Evolutionary conservation across 30 jellyfish, hydroid and myxozoan genomes (phyloP).

Genomic region (Aurelia sp.): DNA sequence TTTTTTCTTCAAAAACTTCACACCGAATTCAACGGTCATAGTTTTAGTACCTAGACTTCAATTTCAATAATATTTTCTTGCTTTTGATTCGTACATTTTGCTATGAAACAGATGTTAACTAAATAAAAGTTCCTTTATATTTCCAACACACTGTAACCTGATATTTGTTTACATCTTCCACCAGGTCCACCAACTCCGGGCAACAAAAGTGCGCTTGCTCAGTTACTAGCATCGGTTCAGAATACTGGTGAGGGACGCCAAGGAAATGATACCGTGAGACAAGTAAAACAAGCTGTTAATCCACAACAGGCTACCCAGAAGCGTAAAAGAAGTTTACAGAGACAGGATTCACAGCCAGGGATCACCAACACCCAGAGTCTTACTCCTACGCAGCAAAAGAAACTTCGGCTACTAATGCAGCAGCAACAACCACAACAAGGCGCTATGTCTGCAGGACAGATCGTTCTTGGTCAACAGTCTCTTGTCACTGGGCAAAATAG

Average conservation of each 20-base stretch:
- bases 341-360: constrained; percentile 55
- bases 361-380: constrained; percentile 46
- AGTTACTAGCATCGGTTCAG: constrained; percentile 56
- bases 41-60: too few relatives aligned
- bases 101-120: too few relatives aligned
- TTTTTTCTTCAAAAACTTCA: too few relatives aligned
- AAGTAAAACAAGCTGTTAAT: constrained; percentile 54
- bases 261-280: constrained; percentile 38
- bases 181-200: constrained; percentile 87
- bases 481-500: constrained; percentile 57
- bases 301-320: constrained; percentile 24
- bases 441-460: constrained; percentile 51
- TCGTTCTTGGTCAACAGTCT: constrained; percentile 72
- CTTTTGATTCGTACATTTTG: too few relatives aligned
- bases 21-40: too few relatives aligned
- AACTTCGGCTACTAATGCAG: constrained; percentile 58
- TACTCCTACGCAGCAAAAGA: constrained; percentile 58
- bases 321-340: constrained; percentile 50
- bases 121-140: too few relatives aligned
- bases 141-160: too few relatives aligned
- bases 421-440: constrained; percentile 77
- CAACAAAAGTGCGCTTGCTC: constrained; percentile 74
- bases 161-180: not conserved
- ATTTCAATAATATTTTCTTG: too few relatives aligned
- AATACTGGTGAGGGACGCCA: constrained; percentile 55